Base-by-base conservation (phyloP, 2,888 invertebrate genomes). In the Tortricodes alternella region DNA sequence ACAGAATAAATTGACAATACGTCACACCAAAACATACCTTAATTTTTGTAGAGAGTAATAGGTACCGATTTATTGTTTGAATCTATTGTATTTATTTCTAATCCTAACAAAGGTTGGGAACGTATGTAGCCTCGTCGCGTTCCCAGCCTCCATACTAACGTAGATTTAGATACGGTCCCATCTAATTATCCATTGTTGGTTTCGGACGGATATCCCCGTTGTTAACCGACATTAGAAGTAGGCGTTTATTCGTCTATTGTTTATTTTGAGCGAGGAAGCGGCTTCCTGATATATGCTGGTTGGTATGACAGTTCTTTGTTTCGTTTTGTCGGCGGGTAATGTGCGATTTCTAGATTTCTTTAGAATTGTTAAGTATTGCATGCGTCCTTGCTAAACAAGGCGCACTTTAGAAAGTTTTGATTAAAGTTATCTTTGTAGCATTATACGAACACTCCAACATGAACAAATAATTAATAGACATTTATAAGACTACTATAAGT, bases 171-270 rank as follows among this genome's bases (percentile, higher is more conserved):
- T 46, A 29, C 9, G 13, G 19, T 27, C 38, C 43, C 29, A 18
- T 37, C 44, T 56, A 38, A 37, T 44, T 56, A 15, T 37, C 49
- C 9, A 50, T 56, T 56, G 50, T 49, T 29, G 9, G 43, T 44
- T 44, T 35, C 38, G 32, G 35, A 16, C 56, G 56, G 56, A 56
- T 37, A 29, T 56, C 56, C 56, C 50, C 13, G 15, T 53, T 37
- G 27, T 18, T 43, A 41, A 27, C 48, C 41, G 29, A 34, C 53
- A 43, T 46, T 27, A 18, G n/a, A 43, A 43, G 27, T 49, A 34
- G 35, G 29, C 49, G 49, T 29, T 56, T 44, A 49, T 50, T 44
- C 23, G 23, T 23, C 44, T 44, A 50, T 50, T 50, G 49, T 50
- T 37, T 43, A 29, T 16, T 55, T 41, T 1, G 24, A 35, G n/a